Base-by-base conservation (phyloP, 1,140 invertebrate genomes). In the Meloidogyne hapla region DNA sequence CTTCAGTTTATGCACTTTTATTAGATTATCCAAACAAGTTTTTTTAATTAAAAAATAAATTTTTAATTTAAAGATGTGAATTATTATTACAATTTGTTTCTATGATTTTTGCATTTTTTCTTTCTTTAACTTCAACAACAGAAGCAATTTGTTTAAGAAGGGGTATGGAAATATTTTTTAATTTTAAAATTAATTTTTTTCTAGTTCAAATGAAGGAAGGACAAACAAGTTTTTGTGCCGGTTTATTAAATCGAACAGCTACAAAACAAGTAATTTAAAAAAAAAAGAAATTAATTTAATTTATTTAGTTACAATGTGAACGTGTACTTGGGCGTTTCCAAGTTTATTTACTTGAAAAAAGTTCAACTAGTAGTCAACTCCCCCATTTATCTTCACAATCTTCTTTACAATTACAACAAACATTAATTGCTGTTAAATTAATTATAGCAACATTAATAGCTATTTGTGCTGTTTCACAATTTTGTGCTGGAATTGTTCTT, bases 1-100 rank as follows among this genome's bases (percentile, higher is more conserved):
- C 80, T 28, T 82, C 80, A n/a, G 78, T 83, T 13, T 81, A 81
- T 65, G 76, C 80, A 18, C 64, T 81, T 21, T 62, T 83, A 62
- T 21, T 81, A 13, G 64, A 83, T 15, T 79, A 74, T 45, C 81
- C 80, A 67, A 81, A 83, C 56, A 79, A 73, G 80, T 81, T 38
- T 0, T 65, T 69, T 12, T 23, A 28, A 13, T 65, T 23, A 25
- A 15, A 18, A n/a, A n/a, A n/a, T 73, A 18, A 23, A 25, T 42
- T 68, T n/a, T 45, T 8, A 15, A 33, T 65, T 69, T 81, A 21
- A 40, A 81, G 80, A 38, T 81, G 80, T 45, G 80, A 81, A 71
- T 42, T 81, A 18, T 48, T 78, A 38, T 62, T 81, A 25, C 80
- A 81, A 72, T 81, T 82, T 68, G 25, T 81, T 26, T 81, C 80